Base-by-base conservation (phyloP, 2,888 invertebrate species). In the Pachymerium ferrugineum region DNA sequence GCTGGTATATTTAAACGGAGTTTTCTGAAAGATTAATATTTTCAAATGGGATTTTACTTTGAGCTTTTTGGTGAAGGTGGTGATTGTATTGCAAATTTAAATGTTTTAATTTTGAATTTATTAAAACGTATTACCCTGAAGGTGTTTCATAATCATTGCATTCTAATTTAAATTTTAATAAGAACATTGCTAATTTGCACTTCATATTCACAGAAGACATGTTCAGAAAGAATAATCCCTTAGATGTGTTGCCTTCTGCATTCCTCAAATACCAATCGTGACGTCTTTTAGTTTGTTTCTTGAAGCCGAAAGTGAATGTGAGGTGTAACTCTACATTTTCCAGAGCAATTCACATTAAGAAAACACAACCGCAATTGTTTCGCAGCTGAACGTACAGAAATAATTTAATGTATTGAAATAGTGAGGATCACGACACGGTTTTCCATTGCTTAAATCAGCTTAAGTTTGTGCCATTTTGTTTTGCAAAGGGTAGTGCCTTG, bases 381-480 rank as follows among this genome's bases (percentile, higher is more conserved):
- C 28, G 62, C 62, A 62, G 62, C 62, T 62, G 62, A 25, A 62
- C 62, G n/a, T 62, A 62, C 62, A 25, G 28, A 62, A 62, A 62
- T 62, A 62, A 62, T 62, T 62, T n/a, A n/a, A 62, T 25, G 62
- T 62, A 62, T 62, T 62, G 62, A 62, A 62, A 62, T 25, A 62
- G 25, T 25, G 25, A 22, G 28, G 62, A 62, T 62, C 62, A n/a
- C 28, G 62, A 62, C 28, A 28, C 62, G 62, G 25, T 25, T 62
- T 62, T 62, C 62, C 25, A 25, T 28, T 25, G 62, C 62, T 62
- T 62, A 62, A 62, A 62, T 62, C 62, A 22, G 62, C 22, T 62
- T 62, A 62, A 25, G 62, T 62, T 62, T 12, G 25, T 25, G 62
- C 14, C 62, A 62, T 62, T 62, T 62, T 62, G 62, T 62, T 62